A percentile compares a stretch with the other conserved stretches of the same genome.
Conservation (phyloP, 2,113 vertebrate species). For the Anhinga anhinga region DNA sequence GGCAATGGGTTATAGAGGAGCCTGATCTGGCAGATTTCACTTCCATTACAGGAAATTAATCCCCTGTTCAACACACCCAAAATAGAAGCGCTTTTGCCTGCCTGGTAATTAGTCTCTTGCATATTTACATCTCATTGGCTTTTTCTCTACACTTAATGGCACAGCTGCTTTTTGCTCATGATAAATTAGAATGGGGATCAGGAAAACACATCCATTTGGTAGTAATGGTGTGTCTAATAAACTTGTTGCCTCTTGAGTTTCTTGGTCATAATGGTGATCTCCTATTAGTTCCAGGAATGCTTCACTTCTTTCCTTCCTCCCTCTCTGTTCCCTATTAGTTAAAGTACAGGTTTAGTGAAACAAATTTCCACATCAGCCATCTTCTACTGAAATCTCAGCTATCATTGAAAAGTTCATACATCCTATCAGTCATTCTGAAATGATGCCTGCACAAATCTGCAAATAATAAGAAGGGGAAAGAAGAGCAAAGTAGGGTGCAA, state of each 20-base stretch:
- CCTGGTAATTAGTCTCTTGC: slow-evolving; percentile 9
- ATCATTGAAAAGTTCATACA: background rate
- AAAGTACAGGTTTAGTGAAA: background rate
- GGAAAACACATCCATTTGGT: background rate
- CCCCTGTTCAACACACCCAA: background rate
- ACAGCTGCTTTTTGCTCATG: slow-evolving; percentile 4
- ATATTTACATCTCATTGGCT: slow-evolving; percentile 30
- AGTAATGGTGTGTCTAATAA: background rate
- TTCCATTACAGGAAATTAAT: slow-evolving; percentile 34
- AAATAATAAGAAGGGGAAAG: background rate
- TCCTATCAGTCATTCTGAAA: background rate
- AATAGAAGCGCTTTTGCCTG: slow-evolving; percentile 16
- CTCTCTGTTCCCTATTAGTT: background rate
- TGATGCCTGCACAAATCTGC: background rate
- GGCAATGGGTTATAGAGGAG: background rate
- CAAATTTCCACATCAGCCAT: background rate
- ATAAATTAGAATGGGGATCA: background rate
- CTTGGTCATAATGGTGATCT: background rate
- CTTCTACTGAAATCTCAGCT: background rate
- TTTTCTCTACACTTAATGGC: background rate
- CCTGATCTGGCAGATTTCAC: background rate
- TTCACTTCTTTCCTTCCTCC: background rate
- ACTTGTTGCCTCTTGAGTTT: background rate
- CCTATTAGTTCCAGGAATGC: slow-evolving; percentile 6
- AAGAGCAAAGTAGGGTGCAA: background rate